A percentile compares a stretch with the other conserved stretches of the same genome.
phyloP scores from a whole-genome alignment of 2,888 invertebrate species.

The Macrosiphum euphorbiae region DNA sequence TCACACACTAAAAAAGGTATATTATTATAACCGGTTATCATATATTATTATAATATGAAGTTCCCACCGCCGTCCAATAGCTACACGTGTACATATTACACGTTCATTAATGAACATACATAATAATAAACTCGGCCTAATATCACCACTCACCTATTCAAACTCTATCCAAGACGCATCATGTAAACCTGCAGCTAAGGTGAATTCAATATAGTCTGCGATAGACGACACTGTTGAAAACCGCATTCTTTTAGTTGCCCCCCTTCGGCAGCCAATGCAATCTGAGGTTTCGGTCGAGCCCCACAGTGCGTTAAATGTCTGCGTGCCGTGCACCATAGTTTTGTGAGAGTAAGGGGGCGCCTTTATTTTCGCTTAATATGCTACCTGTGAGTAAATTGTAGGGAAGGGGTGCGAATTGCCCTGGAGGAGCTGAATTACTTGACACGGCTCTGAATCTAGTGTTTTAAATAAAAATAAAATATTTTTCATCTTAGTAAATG shows the following conservation, averaged over 20 bases:
- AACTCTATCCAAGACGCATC: background rate
- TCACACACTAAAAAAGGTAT: background rate
- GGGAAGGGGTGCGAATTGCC: too few relatives aligned
- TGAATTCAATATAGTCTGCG: background rate
- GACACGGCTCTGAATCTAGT: too few relatives aligned
- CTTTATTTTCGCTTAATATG: too few relatives aligned
- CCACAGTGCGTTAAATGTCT: background rate
- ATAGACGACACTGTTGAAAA: background rate
- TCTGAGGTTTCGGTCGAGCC: background rate
- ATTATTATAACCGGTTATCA: conserved; percentile 2
- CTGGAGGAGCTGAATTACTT: too few relatives aligned
- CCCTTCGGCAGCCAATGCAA: background rate
- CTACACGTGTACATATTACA: background rate
- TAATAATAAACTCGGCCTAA: background rate
- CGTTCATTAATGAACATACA: background rate
- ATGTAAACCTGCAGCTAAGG: background rate
- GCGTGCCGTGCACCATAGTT: too few relatives aligned
- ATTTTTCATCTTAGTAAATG: background rate
- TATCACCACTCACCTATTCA: background rate
- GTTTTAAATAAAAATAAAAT: background rate
- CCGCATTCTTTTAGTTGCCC: background rate
- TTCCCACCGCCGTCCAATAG: background rate
- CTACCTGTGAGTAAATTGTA: too few relatives aligned
- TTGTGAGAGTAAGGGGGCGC: too few relatives aligned
- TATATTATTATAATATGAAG: background rate